Conservation (phyloP, 2,797 vertebrate genomes). For the Pangasius djambal region DNA sequence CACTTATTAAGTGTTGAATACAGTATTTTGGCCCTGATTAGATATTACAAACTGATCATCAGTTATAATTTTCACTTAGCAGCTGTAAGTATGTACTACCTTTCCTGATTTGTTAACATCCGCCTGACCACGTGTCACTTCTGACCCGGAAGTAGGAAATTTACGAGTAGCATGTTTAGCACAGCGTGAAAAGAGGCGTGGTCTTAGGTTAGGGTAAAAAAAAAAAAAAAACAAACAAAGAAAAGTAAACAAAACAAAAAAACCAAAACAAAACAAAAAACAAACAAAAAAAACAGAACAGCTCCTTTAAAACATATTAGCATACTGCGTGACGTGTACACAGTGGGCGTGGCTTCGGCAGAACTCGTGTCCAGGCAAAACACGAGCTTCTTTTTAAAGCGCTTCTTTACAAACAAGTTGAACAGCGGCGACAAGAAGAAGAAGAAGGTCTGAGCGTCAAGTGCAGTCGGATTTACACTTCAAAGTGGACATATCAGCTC, state of each 20-base stretch:
- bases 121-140: constrained; percentile 1
- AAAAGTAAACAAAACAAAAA: not conserved
- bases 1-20: not conserved
- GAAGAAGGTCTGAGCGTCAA: not conserved
- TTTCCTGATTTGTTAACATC: not conserved
- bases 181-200: not conserved
- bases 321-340: not conserved
- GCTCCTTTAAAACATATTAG: not conserved
- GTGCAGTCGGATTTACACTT: constrained; percentile 23
- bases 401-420: constrained; percentile 22
- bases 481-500: constrained; percentile 18
- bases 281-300: not conserved
- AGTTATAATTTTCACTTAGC: not conserved
- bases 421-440: not conserved
- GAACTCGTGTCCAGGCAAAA: constrained; percentile 50
- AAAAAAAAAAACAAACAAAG: not conserved
- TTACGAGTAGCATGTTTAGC: not conserved
- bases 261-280: not conserved
- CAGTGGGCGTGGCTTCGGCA: constrained; percentile 29
- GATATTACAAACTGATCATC: not conserved
- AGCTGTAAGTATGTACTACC: not conserved
- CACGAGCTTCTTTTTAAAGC: constrained; percentile 31
- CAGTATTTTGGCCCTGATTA: not conserved
- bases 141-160: constrained; percentile 19
- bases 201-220: not conserved